These are phyloP conservation scores for Erynnis tages DNA, from an alignment of 2,888 invertebrate genomes.

Conservation along the genomic window DNA sequence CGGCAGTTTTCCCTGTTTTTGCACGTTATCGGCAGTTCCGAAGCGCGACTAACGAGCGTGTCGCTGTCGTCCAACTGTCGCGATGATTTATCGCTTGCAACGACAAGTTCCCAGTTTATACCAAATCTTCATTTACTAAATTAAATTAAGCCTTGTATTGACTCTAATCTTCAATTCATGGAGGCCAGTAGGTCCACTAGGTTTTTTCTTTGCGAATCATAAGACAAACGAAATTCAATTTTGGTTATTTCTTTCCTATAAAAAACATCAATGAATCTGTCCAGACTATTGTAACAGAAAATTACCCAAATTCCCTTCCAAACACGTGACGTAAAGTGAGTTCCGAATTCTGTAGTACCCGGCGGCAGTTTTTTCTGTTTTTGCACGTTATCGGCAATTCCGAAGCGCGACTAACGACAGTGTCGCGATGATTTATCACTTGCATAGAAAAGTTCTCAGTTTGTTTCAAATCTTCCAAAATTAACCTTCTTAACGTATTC, in stretches of 20 bases:
- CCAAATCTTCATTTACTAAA: slow-evolving; percentile 6
- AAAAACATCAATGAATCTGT: not conserved
- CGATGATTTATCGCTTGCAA: slow-evolving; percentile 24
- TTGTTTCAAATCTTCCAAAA: slow-evolving; percentile 7
- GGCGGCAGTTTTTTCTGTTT: slow-evolving; percentile 37
- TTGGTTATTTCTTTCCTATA: not conserved
- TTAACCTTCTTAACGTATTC: too few relatives aligned
- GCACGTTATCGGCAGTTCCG: slow-evolving; percentile 39
- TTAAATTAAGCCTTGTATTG: too few relatives aligned
- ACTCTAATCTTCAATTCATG: too few relatives aligned
- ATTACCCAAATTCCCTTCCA: not conserved
- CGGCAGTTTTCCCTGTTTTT: slow-evolving; percentile 39
- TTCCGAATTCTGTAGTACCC: slow-evolving; percentile 5
- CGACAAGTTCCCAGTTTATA: slow-evolving; percentile 11
- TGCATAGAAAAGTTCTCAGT: slow-evolving; percentile 15
- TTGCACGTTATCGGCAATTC: slow-evolving; percentile 40
- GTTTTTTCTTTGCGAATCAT: too few relatives aligned
- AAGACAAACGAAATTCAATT: too few relatives aligned
- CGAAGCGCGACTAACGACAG: slow-evolving; percentile 40
- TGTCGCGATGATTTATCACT: slow-evolving; percentile 28
- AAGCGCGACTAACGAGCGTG: slow-evolving; percentile 41
- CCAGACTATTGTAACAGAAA: not conserved
- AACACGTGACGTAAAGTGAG: slow-evolving; percentile 1
- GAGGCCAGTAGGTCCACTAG: too few relatives aligned
- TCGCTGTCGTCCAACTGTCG: slow-evolving; percentile 35